Conservation (phyloP, 2,113 vertebrate genomes). For the Anguilla rostrata region DNA sequence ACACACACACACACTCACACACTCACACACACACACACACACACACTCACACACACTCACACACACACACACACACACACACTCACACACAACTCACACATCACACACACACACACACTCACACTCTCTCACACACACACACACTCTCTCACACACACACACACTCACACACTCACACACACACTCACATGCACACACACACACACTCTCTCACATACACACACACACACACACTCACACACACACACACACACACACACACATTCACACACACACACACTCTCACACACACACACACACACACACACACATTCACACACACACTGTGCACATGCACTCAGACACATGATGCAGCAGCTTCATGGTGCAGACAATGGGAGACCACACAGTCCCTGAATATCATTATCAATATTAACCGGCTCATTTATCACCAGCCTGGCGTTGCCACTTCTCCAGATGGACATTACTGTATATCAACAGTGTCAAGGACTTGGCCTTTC, state of each 20-base stretch:
- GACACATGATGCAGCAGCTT: neutral
- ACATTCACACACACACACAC: neutral
- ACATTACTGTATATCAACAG: slow-evolving; percentile 10
- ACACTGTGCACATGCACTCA: neutral
- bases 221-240: too few species aligned
- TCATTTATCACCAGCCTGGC: neutral
- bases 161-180: neutral
- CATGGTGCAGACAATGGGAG: neutral
- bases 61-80: too few species aligned
- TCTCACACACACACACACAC: slow-evolving; percentile 18
- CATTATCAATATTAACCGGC: neutral
- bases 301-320: neutral
- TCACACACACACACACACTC: neutral
- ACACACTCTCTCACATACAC: neutral
- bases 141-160: neutral
- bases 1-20: neutral
- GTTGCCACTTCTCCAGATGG: slow-evolving; percentile 34
- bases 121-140: neutral
- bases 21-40: neutral
- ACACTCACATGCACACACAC: slow-evolving; percentile 3
- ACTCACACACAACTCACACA: neutral
- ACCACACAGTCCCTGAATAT: neutral
- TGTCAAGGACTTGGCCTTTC: slow-evolving; percentile 1
- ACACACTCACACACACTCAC: neutral
- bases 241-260: neutral